phyloP scores from a whole-genome alignment of 2,113 vertebrate genomes.

The Hassar affinis region DNA sequence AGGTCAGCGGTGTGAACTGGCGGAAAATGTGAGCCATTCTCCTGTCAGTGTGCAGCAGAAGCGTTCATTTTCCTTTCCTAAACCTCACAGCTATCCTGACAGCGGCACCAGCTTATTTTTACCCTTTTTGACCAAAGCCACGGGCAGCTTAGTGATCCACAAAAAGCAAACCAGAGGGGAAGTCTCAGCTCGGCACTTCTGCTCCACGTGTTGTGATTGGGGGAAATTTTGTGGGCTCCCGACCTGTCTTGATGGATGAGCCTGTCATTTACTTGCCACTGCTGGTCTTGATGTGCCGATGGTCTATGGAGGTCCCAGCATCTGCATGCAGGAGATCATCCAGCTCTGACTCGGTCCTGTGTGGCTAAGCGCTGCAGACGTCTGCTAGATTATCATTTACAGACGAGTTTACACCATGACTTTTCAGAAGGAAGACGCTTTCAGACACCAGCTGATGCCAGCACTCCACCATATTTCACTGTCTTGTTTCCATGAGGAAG shows the following conservation, averaged over 20 bases:
- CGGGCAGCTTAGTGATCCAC: conserved; percentile 21
- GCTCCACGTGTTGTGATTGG: conserved; percentile 40
- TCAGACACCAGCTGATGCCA: background rate
- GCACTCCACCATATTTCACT: background rate
- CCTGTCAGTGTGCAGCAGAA: conserved; percentile 43
- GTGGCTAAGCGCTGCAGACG: background rate
- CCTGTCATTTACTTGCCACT: conserved; percentile 46
- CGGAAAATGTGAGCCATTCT: conserved; percentile 56
- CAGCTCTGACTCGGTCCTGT: background rate
- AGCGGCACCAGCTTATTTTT: conserved; percentile 48
- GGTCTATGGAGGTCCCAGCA: background rate
- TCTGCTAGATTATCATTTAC: conserved; percentile 1
- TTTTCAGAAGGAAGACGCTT: background rate
- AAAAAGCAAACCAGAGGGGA: conserved; percentile 8
- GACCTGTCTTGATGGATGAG: conserved; percentile 53
- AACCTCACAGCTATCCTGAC: conserved; percentile 37
- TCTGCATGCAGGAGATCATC: conserved; percentile 20
- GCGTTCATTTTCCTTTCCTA: conserved; percentile 28
- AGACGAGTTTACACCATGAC: background rate
- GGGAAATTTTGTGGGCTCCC: conserved; percentile 36
- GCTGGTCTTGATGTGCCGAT: background rate
- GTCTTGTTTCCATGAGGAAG: too few relatives aligned
- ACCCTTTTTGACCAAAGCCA: conserved; percentile 28
- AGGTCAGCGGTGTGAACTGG: conserved; percentile 52
- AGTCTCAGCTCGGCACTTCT: conserved; percentile 29